Base-by-base conservation (phyloP, 2,888 invertebrate genomes). In the Epirrhoe alternata region DNA sequence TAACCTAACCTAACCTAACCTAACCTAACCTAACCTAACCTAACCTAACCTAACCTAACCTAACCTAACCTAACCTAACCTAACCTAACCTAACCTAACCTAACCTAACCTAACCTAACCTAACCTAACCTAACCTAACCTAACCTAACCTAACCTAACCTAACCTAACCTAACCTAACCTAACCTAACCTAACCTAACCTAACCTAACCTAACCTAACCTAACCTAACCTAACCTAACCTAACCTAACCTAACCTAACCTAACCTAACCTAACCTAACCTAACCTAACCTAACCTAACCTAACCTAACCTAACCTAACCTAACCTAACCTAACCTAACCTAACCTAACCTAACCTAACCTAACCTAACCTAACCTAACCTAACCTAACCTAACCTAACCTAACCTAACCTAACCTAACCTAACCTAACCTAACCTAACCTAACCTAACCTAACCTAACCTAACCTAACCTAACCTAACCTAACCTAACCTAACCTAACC, bases 1-100 rank as follows among this genome's bases (percentile, higher is more conserved):
- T 38, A 38, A 38, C 38, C 38, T 38, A 38, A 38, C 38, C 38
- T 38, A 38, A 38, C 38, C 38, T 38, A 38, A 38, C 38, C 38
- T 38, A 38, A 38, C 38, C 38, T 38, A 38, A 38, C 38, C 38
- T 38, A 38, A 38, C 38, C 38, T 38, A 38, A 38, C 38, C 38
- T 38, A 38, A 38, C 38, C 38, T 38, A 38, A 38, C 38, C 38
- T 38, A 38, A 38, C 38, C 38, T 38, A 38, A 38, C 38, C 38
- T 38, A 38, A 38, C 38, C 38, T 38, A 38, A 38, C 38, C 38
- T 38, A 38, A 38, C 38, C 38, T 38, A 38, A 38, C 38, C 38
- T 38, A 38, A 38, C 38, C 38, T 38, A 38, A 38, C 38, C 38
- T 38, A 38, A 38, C 38, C 38, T 38, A 38, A 38, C 38, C 38